phyloP scores from a whole-genome alignment of 2,888 invertebrate genomes.

The Harpalus rufipes region DNA sequence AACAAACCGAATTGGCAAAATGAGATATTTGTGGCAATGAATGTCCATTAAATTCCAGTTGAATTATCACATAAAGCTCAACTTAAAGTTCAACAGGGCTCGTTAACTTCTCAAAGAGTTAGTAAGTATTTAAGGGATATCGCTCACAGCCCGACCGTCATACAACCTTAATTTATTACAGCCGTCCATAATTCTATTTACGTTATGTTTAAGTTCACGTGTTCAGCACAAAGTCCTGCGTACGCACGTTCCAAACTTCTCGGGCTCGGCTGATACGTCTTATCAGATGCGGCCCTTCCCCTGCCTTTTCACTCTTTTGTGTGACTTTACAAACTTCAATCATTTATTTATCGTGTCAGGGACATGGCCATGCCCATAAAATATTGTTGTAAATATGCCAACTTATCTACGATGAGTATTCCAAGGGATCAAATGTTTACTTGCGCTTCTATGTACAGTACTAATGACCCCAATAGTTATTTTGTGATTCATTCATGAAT shows the following conservation, averaged over 20 bases:
- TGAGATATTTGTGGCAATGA: conserved; percentile 28
- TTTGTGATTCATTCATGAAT: too few relatives aligned
- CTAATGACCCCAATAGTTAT: too few relatives aligned
- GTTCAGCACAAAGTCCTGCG: conserved; percentile 48
- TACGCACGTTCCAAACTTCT: conserved; percentile 60
- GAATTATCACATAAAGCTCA: conserved; percentile 57
- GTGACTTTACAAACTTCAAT: conserved; percentile 55
- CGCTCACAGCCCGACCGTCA: conserved; percentile 54
- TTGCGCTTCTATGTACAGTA: too few relatives aligned
- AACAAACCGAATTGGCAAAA: conserved; percentile 6
- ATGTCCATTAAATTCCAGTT: conserved; percentile 48
- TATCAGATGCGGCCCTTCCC: conserved; percentile 43
- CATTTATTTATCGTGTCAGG: conserved; percentile 55
- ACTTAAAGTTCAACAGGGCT: conserved; percentile 52
- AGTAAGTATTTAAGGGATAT: conserved; percentile 63
- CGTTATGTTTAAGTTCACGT: conserved; percentile 63
- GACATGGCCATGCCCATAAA: conserved; percentile 6
- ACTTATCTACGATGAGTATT: not conserved
- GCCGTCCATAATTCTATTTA: conserved; percentile 64
- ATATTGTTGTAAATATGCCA: conserved; percentile 27
- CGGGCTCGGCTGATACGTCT: conserved; percentile 37
- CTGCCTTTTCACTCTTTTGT: conserved; percentile 42
- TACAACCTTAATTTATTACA: conserved; percentile 64
- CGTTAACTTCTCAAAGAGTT: conserved; percentile 64
- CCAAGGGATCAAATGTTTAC: too few relatives aligned